Conservation (phyloP, 2,113 vertebrate species). For the Ellobius talpinus region DNA sequence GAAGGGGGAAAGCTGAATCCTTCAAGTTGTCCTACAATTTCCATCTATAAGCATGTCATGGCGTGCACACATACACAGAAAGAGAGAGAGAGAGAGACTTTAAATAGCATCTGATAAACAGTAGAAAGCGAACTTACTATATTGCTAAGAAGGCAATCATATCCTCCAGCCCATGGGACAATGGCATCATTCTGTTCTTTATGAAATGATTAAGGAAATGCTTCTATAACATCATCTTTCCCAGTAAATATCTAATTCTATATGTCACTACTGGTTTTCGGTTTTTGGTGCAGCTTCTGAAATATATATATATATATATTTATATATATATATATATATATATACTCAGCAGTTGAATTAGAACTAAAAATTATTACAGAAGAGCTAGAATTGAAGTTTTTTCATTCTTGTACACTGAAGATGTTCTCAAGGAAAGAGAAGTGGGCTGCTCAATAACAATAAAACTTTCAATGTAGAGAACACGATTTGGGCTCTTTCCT, state of each 20-base stretch:
- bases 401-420: background rate
- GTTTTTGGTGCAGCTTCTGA: background rate
- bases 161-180: background rate
- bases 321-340: background rate
- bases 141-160: background rate
- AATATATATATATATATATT: background rate
- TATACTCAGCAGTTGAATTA: background rate
- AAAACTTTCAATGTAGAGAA: background rate
- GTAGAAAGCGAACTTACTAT: background rate
- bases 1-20: background rate
- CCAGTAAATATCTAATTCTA: background rate
- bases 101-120: background rate
- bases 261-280: background rate
- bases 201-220: background rate
- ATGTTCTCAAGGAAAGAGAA: conserved; percentile 14
- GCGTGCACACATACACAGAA: no score
- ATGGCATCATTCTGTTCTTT: background rate
- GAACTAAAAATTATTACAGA: conserved; percentile 18
- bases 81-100: background rate
- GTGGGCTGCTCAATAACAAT: background rate
- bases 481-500: background rate
- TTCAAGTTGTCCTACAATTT: background rate
- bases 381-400: background rate
- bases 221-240: background rate
- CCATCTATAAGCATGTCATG: background rate